A percentile compares a stretch with the other conserved stretches of the same genome.
These are phyloP conservation scores for Onychorhynchus coronatus DNA, from an alignment of 2,113 vertebrate species.

Conservation along the genomic window DNA sequence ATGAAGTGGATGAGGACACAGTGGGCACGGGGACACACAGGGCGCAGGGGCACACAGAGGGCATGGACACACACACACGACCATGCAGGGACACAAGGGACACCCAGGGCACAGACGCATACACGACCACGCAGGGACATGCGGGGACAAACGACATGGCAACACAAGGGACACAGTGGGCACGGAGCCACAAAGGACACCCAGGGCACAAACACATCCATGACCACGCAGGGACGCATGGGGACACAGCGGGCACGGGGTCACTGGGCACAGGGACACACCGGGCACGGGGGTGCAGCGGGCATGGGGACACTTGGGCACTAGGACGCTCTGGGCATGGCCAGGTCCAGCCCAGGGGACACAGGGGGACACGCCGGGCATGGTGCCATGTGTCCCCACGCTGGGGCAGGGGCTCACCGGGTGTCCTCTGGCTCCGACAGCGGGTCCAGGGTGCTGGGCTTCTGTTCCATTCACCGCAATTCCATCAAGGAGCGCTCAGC, in stretches of 20 bases:
- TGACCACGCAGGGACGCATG: too few species aligned
- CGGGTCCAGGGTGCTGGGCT: constrained; percentile 84
- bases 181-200: neutral
- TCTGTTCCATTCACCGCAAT: constrained; percentile 87
- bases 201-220: neutral
- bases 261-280: neutral
- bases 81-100: neutral
- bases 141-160: accelerated
- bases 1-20: accelerated
- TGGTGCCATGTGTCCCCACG: neutral
- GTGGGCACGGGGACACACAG: accelerated
- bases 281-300: accelerated
- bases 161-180: neutral
- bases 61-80: neutral
- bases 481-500: constrained; percentile 79
- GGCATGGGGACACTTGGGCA: neutral
- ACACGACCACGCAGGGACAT: neutral
- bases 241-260: neutral
- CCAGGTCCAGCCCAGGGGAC: neutral
- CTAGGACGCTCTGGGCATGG: neutral
- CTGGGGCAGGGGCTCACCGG: constrained; percentile 63
- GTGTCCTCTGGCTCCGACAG: constrained; percentile 84
- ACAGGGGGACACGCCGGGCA: accelerated
- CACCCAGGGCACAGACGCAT: neutral
- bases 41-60: neutral